Base-by-base conservation (phyloP, 2,113 vertebrate genomes). In the Trichechus manatus region DNA sequence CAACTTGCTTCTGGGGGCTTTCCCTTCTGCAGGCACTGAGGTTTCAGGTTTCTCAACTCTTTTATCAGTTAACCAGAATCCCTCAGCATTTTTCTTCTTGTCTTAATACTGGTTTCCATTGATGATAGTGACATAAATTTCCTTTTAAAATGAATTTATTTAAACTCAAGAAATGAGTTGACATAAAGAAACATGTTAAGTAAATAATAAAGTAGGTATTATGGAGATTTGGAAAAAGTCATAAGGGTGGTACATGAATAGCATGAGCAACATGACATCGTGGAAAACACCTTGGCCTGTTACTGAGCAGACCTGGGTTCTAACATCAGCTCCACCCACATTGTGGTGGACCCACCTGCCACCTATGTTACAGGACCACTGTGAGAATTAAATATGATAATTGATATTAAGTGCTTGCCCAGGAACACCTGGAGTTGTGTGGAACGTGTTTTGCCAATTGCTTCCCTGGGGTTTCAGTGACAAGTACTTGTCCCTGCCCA, bases 391-490 rank as follows among this genome's bases (percentile, higher is more conserved):
- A 42, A 6, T 42, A 8, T 17, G 27, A 27, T 9, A 0, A 3
- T 8, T 61, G 33, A 20, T 47, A 7, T 9, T 4, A 61, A 22
- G 27, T 9, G 15, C 72, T 23, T 1, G 2, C 70, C 85, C 22
- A 33, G 56, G 83, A 14, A 23, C 31, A 29, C 39, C 83, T 36
- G 9, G n/a, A 61, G 47, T 10, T 4, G 8, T 25, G 22, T 50
- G 74, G 33, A n/a, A 72, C 0, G 0, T 0, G 17, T 83, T 10
- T 10, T 27, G 20, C 61, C n/a, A 19, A 31, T 2, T 0, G 0
- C 7, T 22, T 19, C 10, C 33, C 14, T 1, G 0, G 36, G 22
- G 5, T 23, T 33, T 33, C 20, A 14, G 66, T 29, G 29, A 6
- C 0, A 1, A 39, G 23, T 5, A 14, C 39, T 53, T 33, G 25